A percentile compares a stretch with the other conserved stretches of the same genome.
Conservation (phyloP, 2,888 invertebrate species). For the Augiades crinisus region DNA sequence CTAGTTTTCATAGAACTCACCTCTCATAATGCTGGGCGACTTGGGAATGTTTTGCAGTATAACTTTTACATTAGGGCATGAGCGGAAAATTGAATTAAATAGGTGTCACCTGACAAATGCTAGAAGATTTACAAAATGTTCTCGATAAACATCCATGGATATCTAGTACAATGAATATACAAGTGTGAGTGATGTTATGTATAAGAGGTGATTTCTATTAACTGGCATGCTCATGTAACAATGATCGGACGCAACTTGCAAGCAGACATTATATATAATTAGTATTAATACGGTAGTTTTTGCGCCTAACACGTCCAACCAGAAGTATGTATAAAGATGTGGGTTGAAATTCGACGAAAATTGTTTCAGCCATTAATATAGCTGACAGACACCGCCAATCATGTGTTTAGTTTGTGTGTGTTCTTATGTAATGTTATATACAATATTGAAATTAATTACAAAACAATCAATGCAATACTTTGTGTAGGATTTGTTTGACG, state of each 20-base stretch:
- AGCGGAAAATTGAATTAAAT: constrained; percentile 49
- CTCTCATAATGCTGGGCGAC: constrained; percentile 49
- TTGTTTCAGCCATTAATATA: constrained; percentile 9
- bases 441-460: background rate
- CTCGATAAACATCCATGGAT: constrained; percentile 67
- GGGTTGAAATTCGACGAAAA: constrained; percentile 6
- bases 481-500: background rate
- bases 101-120: constrained; percentile 84
- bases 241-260: constrained; percentile 51
- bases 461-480: background rate
- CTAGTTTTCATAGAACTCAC: constrained; percentile 67
- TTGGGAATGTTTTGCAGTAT: constrained; percentile 28
- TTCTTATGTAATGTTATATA: too few species aligned
- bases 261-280: constrained; percentile 56
- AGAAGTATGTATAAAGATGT: constrained; percentile 11
- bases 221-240: constrained; percentile 61
- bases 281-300: constrained; percentile 28
- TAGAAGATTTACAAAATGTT: constrained; percentile 76
- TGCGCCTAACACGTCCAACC: constrained; percentile 8
- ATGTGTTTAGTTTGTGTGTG: constrained; percentile 9
- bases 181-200: constrained; percentile 64
- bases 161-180: constrained; percentile 37
- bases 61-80: constrained; percentile 9
- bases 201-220: constrained; percentile 71
- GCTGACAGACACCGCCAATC: background rate